A percentile compares a stretch with the other conserved stretches of the same genome.
Evolutionary conservation across 1,140 invertebrate species (phyloP).

Genomic region (Drosophila sp.): DNA sequence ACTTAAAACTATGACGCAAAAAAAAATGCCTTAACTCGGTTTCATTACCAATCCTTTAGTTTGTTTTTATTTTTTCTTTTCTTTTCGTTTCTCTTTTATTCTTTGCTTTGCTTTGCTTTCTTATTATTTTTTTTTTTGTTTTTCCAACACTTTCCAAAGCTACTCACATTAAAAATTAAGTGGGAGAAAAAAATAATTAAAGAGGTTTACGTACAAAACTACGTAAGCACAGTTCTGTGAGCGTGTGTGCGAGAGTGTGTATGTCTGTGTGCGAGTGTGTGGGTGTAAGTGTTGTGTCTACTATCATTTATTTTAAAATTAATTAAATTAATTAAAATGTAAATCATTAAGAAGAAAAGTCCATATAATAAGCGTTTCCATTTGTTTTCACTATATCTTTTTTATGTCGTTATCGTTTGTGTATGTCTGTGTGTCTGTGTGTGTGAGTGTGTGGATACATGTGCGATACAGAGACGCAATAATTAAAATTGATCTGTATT

Average conservation of each 20-base stretch:
- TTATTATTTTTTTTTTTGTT: not conserved
- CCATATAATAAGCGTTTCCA: slow-evolving; percentile 76
- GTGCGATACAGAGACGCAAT: not conserved
- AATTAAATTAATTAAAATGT: slow-evolving; percentile 57
- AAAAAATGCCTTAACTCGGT: slow-evolving; percentile 66
- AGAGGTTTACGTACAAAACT: not conserved
- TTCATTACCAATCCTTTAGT: slow-evolving; percentile 17
- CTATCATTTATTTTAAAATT: slow-evolving; percentile 41
- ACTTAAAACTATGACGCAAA: slow-evolving; percentile 36
- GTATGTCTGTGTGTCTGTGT: slow-evolving; percentile 1
- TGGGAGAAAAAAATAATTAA: slow-evolving; percentile 18
- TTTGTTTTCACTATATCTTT: slow-evolving; percentile 67
- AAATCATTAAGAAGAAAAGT: slow-evolving; percentile 75
- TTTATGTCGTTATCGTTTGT: slow-evolving; percentile 2
- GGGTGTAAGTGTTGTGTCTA: slow-evolving; percentile 27
- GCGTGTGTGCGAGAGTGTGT: slow-evolving; percentile 1
- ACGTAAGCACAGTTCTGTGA: slow-evolving; percentile 17
- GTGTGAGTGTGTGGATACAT: not conserved
- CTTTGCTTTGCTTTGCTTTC: not conserved
- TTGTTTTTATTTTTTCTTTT: slow-evolving; percentile 9
- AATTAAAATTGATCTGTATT: not conserved
- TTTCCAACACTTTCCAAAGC: slow-evolving; percentile 8
- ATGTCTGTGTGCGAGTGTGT: slow-evolving; percentile 20
- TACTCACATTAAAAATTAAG: slow-evolving; percentile 39
- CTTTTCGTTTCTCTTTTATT: not conserved